Conservation (phyloP, 2,113 vertebrate species). For the Donacobius atricapilla region DNA sequence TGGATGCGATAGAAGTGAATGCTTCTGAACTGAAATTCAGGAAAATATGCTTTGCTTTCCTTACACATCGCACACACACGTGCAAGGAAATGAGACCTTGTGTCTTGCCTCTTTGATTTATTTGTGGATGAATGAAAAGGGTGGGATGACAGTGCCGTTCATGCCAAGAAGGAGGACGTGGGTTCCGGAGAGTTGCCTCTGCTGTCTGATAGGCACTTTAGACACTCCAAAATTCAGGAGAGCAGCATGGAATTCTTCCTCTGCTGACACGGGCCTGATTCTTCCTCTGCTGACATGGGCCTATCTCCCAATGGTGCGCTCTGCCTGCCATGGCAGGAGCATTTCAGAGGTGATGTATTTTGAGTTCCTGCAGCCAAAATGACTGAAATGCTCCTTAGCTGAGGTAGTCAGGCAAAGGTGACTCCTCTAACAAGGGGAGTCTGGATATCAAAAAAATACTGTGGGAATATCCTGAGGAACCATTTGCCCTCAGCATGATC, state of each 20-base stretch:
- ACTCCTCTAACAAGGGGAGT: not conserved
- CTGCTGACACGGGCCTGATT: not conserved
- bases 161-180: not conserved
- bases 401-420: not conserved
- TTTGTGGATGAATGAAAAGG: not conserved
- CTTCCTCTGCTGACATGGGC: not conserved
- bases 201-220: rapidly evolving
- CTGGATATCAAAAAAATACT: not conserved
- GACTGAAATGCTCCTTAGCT: not conserved
- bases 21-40: not conserved
- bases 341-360: not conserved
- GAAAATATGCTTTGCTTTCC: not conserved
- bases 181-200: not conserved
- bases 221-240: not conserved
- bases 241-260: not conserved
- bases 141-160: not conserved
- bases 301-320: not conserved
- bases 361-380: not conserved
- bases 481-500: not conserved
- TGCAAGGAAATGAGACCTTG: not conserved
- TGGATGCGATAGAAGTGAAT: not conserved
- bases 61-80: rapidly evolving
- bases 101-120: not conserved
- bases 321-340: not conserved
- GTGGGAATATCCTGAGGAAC: not conserved